phyloP scores from a whole-genome alignment of 2,797 vertebrate species.

The Sciaenops ocellatus region DNA sequence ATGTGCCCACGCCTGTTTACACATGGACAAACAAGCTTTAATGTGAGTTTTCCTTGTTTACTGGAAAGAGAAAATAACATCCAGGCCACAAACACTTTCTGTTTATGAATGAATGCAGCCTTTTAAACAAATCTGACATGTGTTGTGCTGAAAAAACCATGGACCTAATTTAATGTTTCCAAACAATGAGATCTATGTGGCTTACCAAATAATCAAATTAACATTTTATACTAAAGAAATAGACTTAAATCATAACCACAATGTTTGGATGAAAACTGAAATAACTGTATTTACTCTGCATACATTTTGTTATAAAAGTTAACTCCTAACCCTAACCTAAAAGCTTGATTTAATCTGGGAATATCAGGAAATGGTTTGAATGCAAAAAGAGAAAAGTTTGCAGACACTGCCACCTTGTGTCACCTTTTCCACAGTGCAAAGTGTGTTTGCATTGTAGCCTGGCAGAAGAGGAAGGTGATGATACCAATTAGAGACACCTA shows the following conservation, averaged over 20 bases:
- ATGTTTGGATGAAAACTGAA: background rate
- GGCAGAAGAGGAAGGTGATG: background rate
- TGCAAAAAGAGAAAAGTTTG: background rate
- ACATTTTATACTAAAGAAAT: background rate
- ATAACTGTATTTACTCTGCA: background rate
- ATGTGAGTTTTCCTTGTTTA: slow-evolving; percentile 14
- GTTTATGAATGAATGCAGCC: slow-evolving; percentile 3
- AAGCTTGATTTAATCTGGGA: background rate
- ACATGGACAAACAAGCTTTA: slow-evolving; percentile 5
- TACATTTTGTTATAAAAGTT: background rate
- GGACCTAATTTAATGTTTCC: background rate
- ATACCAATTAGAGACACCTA: slow-evolving; percentile 19
- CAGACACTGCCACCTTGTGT: slow-evolving; percentile 49
- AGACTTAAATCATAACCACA: too few species aligned
- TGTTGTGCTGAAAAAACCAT: background rate
- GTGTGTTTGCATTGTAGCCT: too few species aligned
- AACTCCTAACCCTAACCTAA: too few species aligned
- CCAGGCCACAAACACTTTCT: slow-evolving; percentile 4
- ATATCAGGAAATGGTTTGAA: background rate
- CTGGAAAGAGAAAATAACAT: slow-evolving; percentile 8
- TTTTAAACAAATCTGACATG: background rate
- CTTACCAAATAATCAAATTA: background rate
- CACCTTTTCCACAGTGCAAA: background rate
- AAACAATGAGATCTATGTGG: background rate
- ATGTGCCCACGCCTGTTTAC: background rate